Evolutionary conservation across 1,140 invertebrate genomes (phyloP).

Genomic region (Zaprionus inermis): DNA sequence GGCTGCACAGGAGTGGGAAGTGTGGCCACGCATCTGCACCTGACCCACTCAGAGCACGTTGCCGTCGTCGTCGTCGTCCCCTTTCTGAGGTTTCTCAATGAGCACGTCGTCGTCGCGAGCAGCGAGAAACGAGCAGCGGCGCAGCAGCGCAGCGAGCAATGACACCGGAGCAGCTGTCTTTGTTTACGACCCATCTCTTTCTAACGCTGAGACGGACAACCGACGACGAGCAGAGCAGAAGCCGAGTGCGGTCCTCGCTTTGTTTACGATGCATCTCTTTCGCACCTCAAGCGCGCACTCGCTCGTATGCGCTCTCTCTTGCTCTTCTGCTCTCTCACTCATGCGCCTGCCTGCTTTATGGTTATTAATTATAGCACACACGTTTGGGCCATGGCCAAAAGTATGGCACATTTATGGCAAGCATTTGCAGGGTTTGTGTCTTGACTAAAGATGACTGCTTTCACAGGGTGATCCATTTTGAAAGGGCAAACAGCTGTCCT

Average conservation of each 20-base stretch:
- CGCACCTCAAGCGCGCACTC: conserved; percentile 42
- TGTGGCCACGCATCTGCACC: conserved; percentile 46
- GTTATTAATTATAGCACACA: conserved; percentile 18
- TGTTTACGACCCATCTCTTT: conserved; percentile 81
- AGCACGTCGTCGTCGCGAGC: conserved; percentile 19
- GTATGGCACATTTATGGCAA: conserved; percentile 20
- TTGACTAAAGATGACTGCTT: conserved; percentile 17
- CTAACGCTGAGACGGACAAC: conserved; percentile 65
- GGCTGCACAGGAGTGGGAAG: background rate
- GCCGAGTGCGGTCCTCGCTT: conserved; percentile 44
- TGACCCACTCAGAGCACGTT: conserved; percentile 71
- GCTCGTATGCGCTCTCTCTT: background rate
- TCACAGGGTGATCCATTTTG: conserved; percentile 30
- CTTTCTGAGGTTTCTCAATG: conserved; percentile 43
- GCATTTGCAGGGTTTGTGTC: conserved; percentile 28
- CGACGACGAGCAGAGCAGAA: conserved; percentile 3
- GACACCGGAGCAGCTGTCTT: conserved; percentile 80
- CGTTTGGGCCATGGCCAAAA: background rate
- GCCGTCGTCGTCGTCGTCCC: conserved; percentile 18
- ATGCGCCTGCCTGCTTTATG: conserved; percentile 40
- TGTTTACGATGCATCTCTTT: conserved; percentile 80
- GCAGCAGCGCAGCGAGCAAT: conserved; percentile 48
- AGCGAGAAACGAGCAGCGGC: background rate
- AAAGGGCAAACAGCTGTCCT: conserved; percentile 58
- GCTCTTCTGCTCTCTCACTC: conserved; percentile 15